phyloP scores from a whole-genome alignment of 2,888 invertebrate genomes.

The Phortica magna region DNA sequence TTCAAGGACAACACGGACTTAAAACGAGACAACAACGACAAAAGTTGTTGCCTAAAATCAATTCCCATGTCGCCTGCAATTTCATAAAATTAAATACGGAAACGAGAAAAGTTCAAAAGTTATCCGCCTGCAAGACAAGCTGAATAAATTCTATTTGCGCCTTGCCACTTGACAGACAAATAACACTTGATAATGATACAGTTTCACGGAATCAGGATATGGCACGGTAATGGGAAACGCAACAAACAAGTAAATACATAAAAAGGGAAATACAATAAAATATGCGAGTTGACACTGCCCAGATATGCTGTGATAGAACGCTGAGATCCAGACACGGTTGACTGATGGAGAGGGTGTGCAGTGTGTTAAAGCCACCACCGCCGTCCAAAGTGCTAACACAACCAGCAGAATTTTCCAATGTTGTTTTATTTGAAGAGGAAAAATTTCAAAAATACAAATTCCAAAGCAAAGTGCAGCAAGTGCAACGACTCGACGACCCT shows the following conservation, averaged over 20 bases:
- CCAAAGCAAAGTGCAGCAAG: conserved; percentile 31
- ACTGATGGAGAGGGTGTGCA: not conserved
- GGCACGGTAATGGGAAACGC: conserved; percentile 50
- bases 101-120: not conserved
- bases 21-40: too few relatives aligned
- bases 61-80: not conserved
- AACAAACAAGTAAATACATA: conserved; percentile 51
- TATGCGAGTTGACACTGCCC: conserved; percentile 12
- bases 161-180: conserved; percentile 62
- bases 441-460: not conserved
- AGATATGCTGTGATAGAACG: conserved; percentile 9
- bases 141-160: conserved; percentile 42
- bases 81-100: not conserved
- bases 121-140: not conserved
- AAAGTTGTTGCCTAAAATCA: not conserved
- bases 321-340: not conserved
- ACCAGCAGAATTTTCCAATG: not conserved
- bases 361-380: not conserved
- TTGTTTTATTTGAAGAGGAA: not conserved
- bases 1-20: too few relatives aligned
- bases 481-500: conserved; percentile 4
- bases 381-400: not conserved
- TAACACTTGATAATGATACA: conserved; percentile 63
- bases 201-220: conserved; percentile 60
- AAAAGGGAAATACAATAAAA: conserved; percentile 24